Conservation (phyloP, 2,113 vertebrate genomes). For the Dinomys branickii region DNA sequence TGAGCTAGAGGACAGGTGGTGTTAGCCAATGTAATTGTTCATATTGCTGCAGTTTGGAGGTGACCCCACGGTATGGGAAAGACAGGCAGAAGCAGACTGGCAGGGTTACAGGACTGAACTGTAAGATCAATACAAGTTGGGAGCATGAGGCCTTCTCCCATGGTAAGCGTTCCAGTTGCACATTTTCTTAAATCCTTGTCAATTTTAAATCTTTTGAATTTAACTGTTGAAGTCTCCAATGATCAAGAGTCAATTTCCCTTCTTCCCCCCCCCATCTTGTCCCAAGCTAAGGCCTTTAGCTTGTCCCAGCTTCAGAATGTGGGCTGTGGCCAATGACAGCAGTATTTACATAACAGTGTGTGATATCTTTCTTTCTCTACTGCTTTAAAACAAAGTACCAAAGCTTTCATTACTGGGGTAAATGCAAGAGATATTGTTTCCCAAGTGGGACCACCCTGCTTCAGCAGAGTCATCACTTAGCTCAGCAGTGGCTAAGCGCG, state of each 20-base stretch:
- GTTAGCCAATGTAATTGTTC: not conserved
- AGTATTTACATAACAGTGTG: not conserved
- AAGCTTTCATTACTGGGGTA: not conserved
- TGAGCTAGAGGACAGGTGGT: not conserved
- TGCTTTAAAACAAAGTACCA: not conserved
- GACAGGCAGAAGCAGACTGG: not conserved
- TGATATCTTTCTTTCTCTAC: not conserved
- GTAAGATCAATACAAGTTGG: not conserved
- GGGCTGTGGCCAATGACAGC: not conserved
- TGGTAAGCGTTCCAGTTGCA: not conserved
- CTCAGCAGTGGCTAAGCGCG: not conserved
- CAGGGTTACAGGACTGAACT: not conserved
- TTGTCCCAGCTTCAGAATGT: not conserved
- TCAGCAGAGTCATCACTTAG: not conserved
- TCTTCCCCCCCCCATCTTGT: not conserved
- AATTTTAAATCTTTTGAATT: not conserved
- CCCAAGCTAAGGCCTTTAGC: not conserved
- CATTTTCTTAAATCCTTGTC: not conserved
- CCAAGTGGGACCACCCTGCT: not conserved
- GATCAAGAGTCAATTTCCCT: not conserved
- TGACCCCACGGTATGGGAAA: not conserved
- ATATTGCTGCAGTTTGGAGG: fast-evolving
- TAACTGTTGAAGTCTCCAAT: not conserved
- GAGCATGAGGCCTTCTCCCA: not conserved
- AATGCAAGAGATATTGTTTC: not conserved